These are phyloP conservation scores for Acromyrmex heyeri DNA, from an alignment of 1,140 invertebrate genomes.

Conservation along the genomic window DNA sequence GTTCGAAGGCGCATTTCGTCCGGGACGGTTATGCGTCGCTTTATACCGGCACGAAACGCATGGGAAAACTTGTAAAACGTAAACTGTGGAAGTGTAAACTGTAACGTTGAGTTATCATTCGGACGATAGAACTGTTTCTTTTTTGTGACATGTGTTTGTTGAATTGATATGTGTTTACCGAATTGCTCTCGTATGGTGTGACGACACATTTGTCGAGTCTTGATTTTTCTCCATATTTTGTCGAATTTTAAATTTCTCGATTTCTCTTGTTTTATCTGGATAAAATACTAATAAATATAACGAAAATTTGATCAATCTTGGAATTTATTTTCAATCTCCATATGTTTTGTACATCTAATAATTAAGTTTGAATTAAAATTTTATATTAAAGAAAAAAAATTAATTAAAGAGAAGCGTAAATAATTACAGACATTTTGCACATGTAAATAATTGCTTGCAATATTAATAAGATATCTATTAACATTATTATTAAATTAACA, in stretches of 20 bases:
- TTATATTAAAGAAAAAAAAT: neutral
- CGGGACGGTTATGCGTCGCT: constrained; percentile 55
- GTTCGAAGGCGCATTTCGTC: constrained; percentile 49
- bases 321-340: neutral
- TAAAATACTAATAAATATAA: constrained; percentile 6
- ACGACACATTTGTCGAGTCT: neutral
- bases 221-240: neutral
- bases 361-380: neutral
- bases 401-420: neutral
- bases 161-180: neutral
- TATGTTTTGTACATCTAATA: neutral
- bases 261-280: neutral
- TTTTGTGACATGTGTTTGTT: constrained; percentile 11
- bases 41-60: constrained; percentile 52
- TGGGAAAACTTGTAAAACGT: constrained; percentile 66
- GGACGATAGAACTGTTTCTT: neutral
- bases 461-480: too few relatives aligned
- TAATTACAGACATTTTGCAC: too few relatives aligned
- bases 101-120: constrained; percentile 17
- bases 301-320: neutral
- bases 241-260: neutral
- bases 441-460: too few relatives aligned
- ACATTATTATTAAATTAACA: too few relatives aligned
- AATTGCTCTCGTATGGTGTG: constrained; percentile 1
- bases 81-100: constrained; percentile 64